Evolutionary conservation across 2,888 invertebrate genomes (phyloP).

Genomic region (Sisyra nigra): DNA sequence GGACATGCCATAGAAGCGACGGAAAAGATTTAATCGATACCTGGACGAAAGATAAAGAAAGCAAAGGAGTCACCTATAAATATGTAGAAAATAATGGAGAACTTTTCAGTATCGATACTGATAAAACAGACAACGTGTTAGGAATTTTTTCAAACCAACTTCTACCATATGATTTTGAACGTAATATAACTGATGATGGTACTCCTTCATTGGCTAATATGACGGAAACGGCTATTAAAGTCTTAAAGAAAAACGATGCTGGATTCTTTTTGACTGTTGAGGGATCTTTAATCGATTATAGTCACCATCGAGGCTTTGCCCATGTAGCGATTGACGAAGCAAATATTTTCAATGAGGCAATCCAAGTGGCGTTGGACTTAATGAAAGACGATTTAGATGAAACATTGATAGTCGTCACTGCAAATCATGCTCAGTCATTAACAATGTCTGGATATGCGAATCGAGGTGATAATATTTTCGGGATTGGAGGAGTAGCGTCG

Average conservation of each 20-base stretch:
- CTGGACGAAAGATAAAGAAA: conserved; percentile 40
- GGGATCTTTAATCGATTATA: conserved; percentile 74
- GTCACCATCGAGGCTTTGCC: conserved; percentile 69
- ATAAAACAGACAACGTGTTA: conserved; percentile 58
- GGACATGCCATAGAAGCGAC: conserved; percentile 48
- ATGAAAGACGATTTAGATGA: conserved; percentile 32
- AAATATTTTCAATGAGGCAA: conserved; percentile 60
- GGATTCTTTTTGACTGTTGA: conserved; percentile 69
- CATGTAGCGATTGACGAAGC: conserved; percentile 66
- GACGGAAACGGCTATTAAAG: conserved; percentile 59
- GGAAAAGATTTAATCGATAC: conserved; percentile 55
- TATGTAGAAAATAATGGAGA: conserved; percentile 53
- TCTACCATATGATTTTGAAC: conserved; percentile 52
- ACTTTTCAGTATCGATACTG: conserved; percentile 36
- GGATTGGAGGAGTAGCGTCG: conserved; percentile 23
- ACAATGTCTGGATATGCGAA: conserved; percentile 62
- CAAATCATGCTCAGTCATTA: conserved; percentile 69
- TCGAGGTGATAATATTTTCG: conserved; percentile 52
- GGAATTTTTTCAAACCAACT: conserved; percentile 72
- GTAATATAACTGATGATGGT: conserved; percentile 43
- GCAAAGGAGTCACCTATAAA: conserved; percentile 32
- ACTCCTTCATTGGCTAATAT: conserved; percentile 68
- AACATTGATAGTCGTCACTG: conserved; percentile 72
- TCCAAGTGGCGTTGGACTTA: conserved; percentile 44
- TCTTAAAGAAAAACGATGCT: conserved; percentile 43